phyloP scores from a whole-genome alignment of 2,797 vertebrate species.

The Labeo calbasu region DNA sequence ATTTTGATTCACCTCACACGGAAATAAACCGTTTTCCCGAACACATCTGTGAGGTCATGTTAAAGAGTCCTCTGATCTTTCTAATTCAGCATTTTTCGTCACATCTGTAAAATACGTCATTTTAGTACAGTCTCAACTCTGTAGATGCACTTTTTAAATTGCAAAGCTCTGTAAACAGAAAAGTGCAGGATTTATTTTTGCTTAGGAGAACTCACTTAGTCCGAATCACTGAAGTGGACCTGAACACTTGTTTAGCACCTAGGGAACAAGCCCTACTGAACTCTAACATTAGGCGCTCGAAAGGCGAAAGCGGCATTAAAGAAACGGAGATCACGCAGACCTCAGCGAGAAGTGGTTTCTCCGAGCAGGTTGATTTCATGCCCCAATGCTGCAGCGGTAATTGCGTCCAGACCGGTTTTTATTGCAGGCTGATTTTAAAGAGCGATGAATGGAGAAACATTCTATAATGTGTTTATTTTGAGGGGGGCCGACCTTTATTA shows the following conservation, averaged over 20 bases:
- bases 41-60: slow-evolving; percentile 43
- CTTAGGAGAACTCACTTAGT: slow-evolving; percentile 70
- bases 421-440: slow-evolving; percentile 96
- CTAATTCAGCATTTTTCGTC: slow-evolving; percentile 62
- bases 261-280: slow-evolving; percentile 63
- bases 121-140: slow-evolving; percentile 69
- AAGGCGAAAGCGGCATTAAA: slow-evolving; percentile 51
- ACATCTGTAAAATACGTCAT: slow-evolving; percentile 65
- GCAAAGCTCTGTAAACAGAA: slow-evolving; percentile 70
- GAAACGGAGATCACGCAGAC: slow-evolving; percentile 76
- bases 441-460: slow-evolving; percentile 94
- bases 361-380: slow-evolving; percentile 94
- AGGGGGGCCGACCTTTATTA: slow-evolving; percentile 95
- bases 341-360: slow-evolving; percentile 89
- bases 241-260: slow-evolving; percentile 66
- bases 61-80: slow-evolving; percentile 21
- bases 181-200: slow-evolving; percentile 68
- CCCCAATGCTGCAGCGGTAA: slow-evolving; percentile 91
- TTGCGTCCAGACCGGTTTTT: slow-evolving; percentile 96
- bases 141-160: slow-evolving; percentile 74
- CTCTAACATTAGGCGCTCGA: slow-evolving; percentile 52
- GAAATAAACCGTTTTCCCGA: background rate
- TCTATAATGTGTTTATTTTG: slow-evolving; percentile 99
- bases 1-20: slow-evolving; percentile 12
- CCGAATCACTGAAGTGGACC: slow-evolving; percentile 76